Conservation (phyloP, 2,888 invertebrate species). For the Pachliopta kotzebuea region DNA sequence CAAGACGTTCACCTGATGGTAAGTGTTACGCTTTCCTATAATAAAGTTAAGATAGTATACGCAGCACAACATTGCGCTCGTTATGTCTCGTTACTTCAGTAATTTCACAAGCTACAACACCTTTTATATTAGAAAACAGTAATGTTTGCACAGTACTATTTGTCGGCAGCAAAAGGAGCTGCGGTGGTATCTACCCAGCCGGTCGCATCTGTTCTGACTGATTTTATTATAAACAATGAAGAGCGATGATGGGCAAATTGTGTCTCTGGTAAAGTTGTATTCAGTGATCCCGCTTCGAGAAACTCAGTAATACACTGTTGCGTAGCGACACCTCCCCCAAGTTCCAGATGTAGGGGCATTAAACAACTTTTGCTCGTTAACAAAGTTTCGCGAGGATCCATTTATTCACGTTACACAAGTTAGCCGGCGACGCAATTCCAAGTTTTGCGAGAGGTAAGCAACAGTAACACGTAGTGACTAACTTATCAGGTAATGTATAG, state of each 20-base stretch:
- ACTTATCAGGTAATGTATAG: background rate
- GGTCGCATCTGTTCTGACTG: background rate
- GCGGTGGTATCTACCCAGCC: too few species aligned
- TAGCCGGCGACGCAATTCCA: constrained; percentile 8
- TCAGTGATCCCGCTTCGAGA: constrained; percentile 1
- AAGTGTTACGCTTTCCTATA: too few species aligned
- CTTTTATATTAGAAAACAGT: too few species aligned
- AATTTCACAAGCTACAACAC: too few species aligned
- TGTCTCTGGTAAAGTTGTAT: constrained; percentile 11
- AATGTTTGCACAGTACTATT: too few species aligned
- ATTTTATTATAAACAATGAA: background rate
- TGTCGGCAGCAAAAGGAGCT: too few species aligned
- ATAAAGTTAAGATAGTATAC: too few species aligned
- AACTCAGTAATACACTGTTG: constrained; percentile 14
- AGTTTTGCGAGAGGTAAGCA: constrained; percentile 6
- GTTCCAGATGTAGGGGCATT: constrained; percentile 15
- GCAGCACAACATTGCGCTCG: too few species aligned
- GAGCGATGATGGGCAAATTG: constrained; percentile 2
- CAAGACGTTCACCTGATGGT: too few species aligned
- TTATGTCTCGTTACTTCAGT: too few species aligned
- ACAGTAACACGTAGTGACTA: background rate
- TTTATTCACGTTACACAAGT: constrained; percentile 23
- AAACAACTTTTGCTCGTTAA: constrained; percentile 28
- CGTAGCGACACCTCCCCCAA: constrained; percentile 19
- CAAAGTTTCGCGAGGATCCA: constrained; percentile 22